Base-by-base conservation (phyloP, 1,140 invertebrate species). In the Drosophila biarmipes region DNA sequence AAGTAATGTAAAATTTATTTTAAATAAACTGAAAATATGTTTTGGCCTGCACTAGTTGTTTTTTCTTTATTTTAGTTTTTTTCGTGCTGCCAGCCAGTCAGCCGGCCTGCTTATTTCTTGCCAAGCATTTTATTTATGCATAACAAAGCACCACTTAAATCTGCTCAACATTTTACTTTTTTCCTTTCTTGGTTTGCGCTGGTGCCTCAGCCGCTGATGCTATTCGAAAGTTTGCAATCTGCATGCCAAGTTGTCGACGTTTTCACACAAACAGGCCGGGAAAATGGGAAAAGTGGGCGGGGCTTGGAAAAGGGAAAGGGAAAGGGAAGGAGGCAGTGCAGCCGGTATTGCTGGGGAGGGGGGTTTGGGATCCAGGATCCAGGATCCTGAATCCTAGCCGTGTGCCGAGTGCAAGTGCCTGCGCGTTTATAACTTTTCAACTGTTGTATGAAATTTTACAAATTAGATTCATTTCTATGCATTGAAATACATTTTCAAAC, bases 391-490 rank as follows among this genome's bases (percentile, higher is more conserved):
- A 67, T 64, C 45, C 45, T 46, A 77, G 59, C 78, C 80, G 71
- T 89, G 84, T 78, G 69, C 78, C 62, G 75, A 82, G 82, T 86
- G 84, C 78, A 87, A 87, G 82, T 87, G 81, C 82, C 80, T 79
- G 81, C 79, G 84, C 84, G 79, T 89, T 87, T 87, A 89, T 90
- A 89, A 89, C 80, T 89, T 89, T 89, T 89, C 84, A 89, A 89
- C 84, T 89, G 84, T 89, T 89, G 76, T 89, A 89, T 89, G 84
- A 89, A 89, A 89, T 90, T 89, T 89, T 84, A 89, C 84, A 89
- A 89, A 89, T 89, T 89, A 89, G 84, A 89, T 89, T 89, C 84
- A 89, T 89, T 89, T 89, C 84, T 89, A 89, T 89, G 84, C 84
- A 89, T 89, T 89, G 84, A 89, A 89, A 89, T 89, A 89, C 84